phyloP scores from a whole-genome alignment of 2,888 invertebrate species.

The Drosophila affinis region DNA sequence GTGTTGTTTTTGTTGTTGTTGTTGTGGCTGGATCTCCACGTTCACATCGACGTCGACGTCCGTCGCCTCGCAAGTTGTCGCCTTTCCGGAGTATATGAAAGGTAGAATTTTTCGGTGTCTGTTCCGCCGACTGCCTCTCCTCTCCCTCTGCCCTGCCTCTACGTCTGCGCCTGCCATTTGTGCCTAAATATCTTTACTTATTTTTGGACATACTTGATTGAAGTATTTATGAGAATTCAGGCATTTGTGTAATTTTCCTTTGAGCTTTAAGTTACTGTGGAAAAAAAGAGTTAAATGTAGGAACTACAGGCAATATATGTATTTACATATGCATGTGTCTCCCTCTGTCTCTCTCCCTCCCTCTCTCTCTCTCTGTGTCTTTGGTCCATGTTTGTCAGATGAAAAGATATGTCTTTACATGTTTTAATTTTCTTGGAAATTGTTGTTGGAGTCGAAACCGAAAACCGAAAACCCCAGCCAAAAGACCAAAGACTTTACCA shows the following conservation, averaged over 20 bases:
- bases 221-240: constrained; percentile 81
- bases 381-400: constrained; percentile 74
- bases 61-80: constrained; percentile 1
- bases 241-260: constrained; percentile 79
- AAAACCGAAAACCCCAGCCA: constrained; percentile 31
- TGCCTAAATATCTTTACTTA: constrained; percentile 75
- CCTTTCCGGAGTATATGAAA: neutral
- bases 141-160: neutral
- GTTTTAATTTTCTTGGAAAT: constrained; percentile 80
- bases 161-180: constrained; percentile 29
- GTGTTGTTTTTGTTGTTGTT: constrained; percentile 15
- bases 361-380: constrained; percentile 28
- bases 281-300: constrained; percentile 30
- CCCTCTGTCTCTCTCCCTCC: neutral
- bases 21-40: neutral
- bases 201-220: constrained; percentile 81
- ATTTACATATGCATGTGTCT: constrained; percentile 62
- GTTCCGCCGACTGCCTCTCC: neutral
- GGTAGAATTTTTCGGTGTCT: constrained; percentile 25
- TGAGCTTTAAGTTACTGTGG: constrained; percentile 61
- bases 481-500: constrained; percentile 15
- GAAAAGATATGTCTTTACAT: constrained; percentile 81
- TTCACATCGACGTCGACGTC: too few species aligned
- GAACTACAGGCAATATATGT: constrained; percentile 13
- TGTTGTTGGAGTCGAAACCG: constrained; percentile 68